phyloP scores from a whole-genome alignment of 2,113 vertebrate species.

The Halichoerus grypus region DNA sequence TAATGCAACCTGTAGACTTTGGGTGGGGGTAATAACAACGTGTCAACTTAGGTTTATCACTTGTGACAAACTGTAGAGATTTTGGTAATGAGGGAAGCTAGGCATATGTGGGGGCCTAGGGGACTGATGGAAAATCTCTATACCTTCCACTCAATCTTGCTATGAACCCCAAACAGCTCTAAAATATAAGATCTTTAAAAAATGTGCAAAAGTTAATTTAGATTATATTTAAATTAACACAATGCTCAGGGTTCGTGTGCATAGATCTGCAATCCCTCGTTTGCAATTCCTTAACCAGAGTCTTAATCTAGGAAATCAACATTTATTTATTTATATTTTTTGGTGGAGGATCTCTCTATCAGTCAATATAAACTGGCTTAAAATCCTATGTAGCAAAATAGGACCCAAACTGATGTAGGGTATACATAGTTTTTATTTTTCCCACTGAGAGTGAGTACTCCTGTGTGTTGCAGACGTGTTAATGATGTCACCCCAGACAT shows the following conservation, averaged over 20 bases:
- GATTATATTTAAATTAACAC: not conserved
- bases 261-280: not conserved
- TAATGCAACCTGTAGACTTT: not conserved
- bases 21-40: too few relatives aligned
- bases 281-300: not conserved
- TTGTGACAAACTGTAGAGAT: not conserved
- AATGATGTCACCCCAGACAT: not conserved
- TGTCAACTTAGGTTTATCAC: not conserved
- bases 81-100: not conserved
- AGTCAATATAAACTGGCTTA: not conserved
- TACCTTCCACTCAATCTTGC: not conserved
- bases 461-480: not conserved
- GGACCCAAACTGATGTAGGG: not conserved
- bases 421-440: not conserved
- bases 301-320: not conserved
- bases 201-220: not conserved
- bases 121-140: not conserved
- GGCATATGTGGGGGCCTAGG: accelerated
- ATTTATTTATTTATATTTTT: not conserved
- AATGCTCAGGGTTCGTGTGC: not conserved
- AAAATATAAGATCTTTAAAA: not conserved
- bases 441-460: not conserved
- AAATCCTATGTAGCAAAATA: not conserved
- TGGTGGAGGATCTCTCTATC: not conserved
- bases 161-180: not conserved